Percentiles rank a stretch among this genome's conserved stretches.
These are phyloP conservation scores for Microcebus jonahi DNA, from an alignment of 2,113 vertebrate genomes.

Conservation along the genomic window DNA sequence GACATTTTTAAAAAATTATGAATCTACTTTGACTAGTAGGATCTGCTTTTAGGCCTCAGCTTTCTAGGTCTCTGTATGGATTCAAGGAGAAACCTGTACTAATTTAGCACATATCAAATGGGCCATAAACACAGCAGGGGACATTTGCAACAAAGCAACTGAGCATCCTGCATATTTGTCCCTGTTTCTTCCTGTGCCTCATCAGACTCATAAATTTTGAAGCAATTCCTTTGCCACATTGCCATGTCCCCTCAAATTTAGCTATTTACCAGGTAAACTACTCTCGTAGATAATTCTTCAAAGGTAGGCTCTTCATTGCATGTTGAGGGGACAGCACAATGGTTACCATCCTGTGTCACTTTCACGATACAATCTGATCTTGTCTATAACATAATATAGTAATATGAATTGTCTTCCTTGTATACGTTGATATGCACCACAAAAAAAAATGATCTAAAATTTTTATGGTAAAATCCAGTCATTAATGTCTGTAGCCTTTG, in stretches of 20 bases:
- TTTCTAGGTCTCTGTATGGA: not conserved
- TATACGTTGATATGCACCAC: not conserved
- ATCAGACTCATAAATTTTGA: not conserved
- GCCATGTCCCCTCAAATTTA: not conserved
- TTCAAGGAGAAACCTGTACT: not conserved
- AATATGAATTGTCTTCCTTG: not conserved
- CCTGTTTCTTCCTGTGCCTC: not conserved
- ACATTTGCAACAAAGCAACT: not conserved
- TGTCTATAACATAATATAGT: not conserved
- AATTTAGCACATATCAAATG: not conserved
- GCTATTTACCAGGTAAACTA: not conserved
- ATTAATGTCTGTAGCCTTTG: not conserved
- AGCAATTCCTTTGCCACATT: not conserved
- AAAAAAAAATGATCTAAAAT: not conserved
- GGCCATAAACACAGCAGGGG: not conserved
- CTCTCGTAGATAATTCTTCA: not conserved
- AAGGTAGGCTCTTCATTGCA: not conserved
- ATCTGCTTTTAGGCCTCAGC: not conserved
- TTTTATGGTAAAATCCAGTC: not conserved
- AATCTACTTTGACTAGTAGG: not conserved
- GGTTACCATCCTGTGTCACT: not conserved
- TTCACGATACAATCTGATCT: not conserved
- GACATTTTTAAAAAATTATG: not conserved
- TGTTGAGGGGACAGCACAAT: not conserved
- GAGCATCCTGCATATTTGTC: accelerated